A percentile compares a stretch with the other conserved stretches of the same genome.
Evolutionary conservation across 2,113 vertebrate species (phyloP).

Genomic region (Ascaphus truei): DNA sequence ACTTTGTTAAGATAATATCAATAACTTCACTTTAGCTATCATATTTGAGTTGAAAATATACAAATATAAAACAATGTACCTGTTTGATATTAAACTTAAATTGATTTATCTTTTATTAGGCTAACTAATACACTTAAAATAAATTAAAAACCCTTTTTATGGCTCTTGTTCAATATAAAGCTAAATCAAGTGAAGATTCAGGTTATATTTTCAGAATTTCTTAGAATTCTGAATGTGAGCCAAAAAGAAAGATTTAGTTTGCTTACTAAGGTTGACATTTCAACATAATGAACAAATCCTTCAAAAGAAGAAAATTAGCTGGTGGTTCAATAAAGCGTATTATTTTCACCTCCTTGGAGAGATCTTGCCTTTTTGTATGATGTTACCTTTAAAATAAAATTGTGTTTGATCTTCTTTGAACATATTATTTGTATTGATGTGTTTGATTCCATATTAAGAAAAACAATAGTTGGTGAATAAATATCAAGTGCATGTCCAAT

Average conservation of each 20-base stretch:
- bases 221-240: slow-evolving; percentile 19
- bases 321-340: slow-evolving; percentile 32
- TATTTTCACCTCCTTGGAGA: slow-evolving; percentile 36
- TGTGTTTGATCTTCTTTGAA: slow-evolving; percentile 31
- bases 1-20: background rate
- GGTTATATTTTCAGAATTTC: slow-evolving; percentile 22
- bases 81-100: background rate
- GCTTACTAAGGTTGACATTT: slow-evolving; percentile 36
- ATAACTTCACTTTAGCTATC: slow-evolving; percentile 3
- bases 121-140: slow-evolving; percentile 27
- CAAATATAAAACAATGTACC: background rate
- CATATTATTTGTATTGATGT: slow-evolving; percentile 19
- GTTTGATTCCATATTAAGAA: slow-evolving; percentile 4
- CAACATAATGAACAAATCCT: slow-evolving; percentile 38
- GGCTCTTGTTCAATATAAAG: slow-evolving; percentile 9
- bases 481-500: background rate
- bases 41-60: background rate
- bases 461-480: background rate
- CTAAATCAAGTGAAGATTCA: background rate
- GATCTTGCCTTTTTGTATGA: slow-evolving; percentile 24
- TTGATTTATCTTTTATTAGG: slow-evolving; percentile 24
- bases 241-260: slow-evolving; percentile 31
- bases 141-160: slow-evolving; percentile 22
- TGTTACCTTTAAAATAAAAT: slow-evolving; percentile 37
- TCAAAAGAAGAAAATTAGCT: slow-evolving; percentile 30